Base-by-base conservation (phyloP, 2,797 vertebrate genomes). In the Diglossa cyanea region DNA sequence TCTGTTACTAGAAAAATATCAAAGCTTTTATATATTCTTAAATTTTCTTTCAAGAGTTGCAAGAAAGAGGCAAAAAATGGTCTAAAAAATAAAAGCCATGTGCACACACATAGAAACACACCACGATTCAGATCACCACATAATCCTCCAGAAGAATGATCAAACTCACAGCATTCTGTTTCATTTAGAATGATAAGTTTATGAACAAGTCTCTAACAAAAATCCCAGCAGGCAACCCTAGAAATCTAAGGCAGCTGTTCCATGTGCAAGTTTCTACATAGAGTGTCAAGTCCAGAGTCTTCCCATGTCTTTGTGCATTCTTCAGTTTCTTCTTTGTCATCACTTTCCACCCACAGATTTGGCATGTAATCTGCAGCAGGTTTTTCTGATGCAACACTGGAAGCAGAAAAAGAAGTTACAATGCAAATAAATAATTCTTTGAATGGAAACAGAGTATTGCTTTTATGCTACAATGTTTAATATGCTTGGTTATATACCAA, bases 1-100 rank as follows among this genome's bases (percentile, higher is more conserved):
- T 97, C 93, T 95, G 91, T 92, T 95, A 95, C 97, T 97, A 97
- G 92, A 98, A 97, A 96, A 97, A 97, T 96, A 94, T 90, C 89
- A 97, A 96, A 95, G 94, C 97, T 97, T 96, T 96, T 55, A 88
- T 92, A 83, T 88, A 75, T 66, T 79, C 93, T 96, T 92, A 57
- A 91, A 20, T 91, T 81, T 86, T 90, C 93, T 94, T 95, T 89
- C 78, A 90, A 94, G 95, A 92, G 55, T 91, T 95, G 88, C 91
- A 97, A 37, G 66, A 70, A 83, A 84, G 66, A 86, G 66, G 87
- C 66, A 86, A 86, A 73, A 80, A 93, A 87, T 48, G 62, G 88
- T 92, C 96, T 96, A 88, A 70, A 95, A 89, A 94, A 90, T 88
- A 86, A 87, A 85, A 97, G 88, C 92, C 95, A 95, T 89, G 87